Evolutionary conservation across 2,888 invertebrate species (phyloP).

Genomic region (Heliconius ethilla): DNA sequence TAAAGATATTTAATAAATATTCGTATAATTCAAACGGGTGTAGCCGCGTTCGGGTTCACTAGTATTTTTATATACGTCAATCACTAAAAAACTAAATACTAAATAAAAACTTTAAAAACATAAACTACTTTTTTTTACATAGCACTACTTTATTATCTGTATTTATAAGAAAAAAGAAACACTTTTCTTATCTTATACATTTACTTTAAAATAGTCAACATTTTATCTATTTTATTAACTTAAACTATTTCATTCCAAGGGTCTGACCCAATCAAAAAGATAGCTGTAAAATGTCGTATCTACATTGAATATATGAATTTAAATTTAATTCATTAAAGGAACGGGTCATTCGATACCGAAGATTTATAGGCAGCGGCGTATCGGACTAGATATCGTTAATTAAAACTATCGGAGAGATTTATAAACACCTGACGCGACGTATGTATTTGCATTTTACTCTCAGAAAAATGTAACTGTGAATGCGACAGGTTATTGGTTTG

Average conservation of each 20-base stretch:
- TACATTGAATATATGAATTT: conserved; percentile 41
- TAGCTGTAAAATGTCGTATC: conserved; percentile 35
- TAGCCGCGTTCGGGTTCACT: too few species aligned
- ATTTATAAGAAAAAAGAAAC: neutral
- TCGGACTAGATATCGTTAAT: conserved; percentile 41
- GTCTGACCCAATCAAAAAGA: conserved; percentile 36
- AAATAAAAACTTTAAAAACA: neutral
- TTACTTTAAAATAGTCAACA: neutral
- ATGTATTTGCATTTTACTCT: conserved; percentile 35
- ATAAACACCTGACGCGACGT: conserved; percentile 36
- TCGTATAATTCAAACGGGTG: too few species aligned
- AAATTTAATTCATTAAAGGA: conserved; percentile 39
- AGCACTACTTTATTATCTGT: neutral
- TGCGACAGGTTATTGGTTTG: too few species aligned
- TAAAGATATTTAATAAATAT: too few species aligned
- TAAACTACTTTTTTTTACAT: neutral
- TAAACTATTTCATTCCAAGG: conserved; percentile 24
- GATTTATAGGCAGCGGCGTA: conserved; percentile 39
- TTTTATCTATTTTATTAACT: conserved; percentile 21
- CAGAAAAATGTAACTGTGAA: neutral
- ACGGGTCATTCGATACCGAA: conserved; percentile 39
- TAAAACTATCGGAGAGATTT: conserved; percentile 42
- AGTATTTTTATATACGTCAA: neutral
- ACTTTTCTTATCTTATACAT: neutral
- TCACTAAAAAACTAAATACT: neutral